These are phyloP conservation scores for Euspilapteryx auroguttella DNA, from an alignment of 2,888 invertebrate species.

Conservation along the genomic window DNA sequence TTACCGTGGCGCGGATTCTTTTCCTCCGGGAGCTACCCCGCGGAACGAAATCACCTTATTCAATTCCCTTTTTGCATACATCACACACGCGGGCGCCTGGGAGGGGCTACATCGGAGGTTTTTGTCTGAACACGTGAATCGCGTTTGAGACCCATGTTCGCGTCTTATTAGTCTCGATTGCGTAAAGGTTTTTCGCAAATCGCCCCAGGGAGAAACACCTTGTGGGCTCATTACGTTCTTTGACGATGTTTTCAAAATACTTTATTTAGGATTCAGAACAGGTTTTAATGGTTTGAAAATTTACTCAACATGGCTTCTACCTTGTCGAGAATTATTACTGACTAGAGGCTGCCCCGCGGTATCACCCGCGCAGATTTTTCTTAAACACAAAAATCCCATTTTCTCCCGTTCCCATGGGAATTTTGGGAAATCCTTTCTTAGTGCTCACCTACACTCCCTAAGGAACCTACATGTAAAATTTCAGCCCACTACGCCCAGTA, in stretches of 20 bases:
- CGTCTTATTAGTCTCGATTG: conserved; percentile 54
- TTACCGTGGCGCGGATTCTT: conserved; percentile 50
- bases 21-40: conserved; percentile 53
- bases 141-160: conserved; percentile 52
- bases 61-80: conserved; percentile 62
- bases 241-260: conserved; percentile 3
- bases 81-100: conserved; percentile 44
- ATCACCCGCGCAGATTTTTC: too few species aligned
- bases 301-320: too few species aligned
- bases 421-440: too few species aligned
- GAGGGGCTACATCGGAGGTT: conserved; percentile 37
- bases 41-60: conserved; percentile 59
- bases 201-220: conserved; percentile 19
- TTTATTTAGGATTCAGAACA: too few species aligned
- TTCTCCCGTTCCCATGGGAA: too few species aligned
- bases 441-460: too few species aligned
- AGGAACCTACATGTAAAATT: too few species aligned
- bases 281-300: too few species aligned
- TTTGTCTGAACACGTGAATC: conserved; percentile 57
- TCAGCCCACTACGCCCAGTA: too few species aligned
- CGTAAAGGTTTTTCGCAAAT: conserved; percentile 43
- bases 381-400: too few species aligned
- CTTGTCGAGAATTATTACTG: too few species aligned
- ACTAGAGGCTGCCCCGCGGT: too few species aligned
- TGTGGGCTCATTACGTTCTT: conserved; percentile 4